Conservation (phyloP, 2,888 invertebrate species). For the Ganaspis brasiliensis region DNA sequence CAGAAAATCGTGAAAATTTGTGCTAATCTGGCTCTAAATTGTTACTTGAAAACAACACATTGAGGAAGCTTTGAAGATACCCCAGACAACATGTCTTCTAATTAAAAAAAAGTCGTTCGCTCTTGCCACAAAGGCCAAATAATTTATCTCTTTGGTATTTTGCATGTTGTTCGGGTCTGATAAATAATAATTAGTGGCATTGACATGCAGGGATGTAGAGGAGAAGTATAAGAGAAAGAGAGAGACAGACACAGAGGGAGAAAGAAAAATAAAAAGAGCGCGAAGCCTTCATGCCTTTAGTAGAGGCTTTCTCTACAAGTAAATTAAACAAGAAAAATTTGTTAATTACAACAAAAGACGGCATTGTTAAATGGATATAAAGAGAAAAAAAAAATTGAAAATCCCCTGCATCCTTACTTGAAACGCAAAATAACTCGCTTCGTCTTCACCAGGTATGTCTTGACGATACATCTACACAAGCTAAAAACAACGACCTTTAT, state of each 20-base stretch:
- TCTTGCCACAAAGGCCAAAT: neutral
- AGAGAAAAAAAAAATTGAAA: conserved; percentile 11
- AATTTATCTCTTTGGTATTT: conserved; percentile 26
- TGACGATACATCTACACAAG: conserved; percentile 76
- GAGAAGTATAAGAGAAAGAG: conserved; percentile 42
- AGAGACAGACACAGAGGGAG: conserved; percentile 52
- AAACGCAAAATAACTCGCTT: conserved; percentile 44
- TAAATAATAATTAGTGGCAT: conserved; percentile 26
- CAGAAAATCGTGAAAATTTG: conserved; percentile 3
- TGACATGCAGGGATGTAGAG: conserved; percentile 21
- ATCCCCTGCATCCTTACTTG: conserved; percentile 34
- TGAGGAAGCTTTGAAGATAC: conserved; percentile 24
- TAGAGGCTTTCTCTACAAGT: conserved; percentile 20
- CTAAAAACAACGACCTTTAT: conserved; percentile 73
- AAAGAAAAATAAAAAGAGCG: conserved; percentile 55
- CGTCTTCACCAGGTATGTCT: conserved; percentile 75
- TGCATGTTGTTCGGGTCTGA: conserved; percentile 31
- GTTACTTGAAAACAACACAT: neutral
- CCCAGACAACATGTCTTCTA: conserved; percentile 27
- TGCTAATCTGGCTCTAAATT: conserved; percentile 14
- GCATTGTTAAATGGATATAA: conserved; percentile 6
- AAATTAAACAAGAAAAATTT: neutral
- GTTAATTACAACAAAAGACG: neutral
- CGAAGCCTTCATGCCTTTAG: conserved; percentile 40
- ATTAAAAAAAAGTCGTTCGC: neutral